These are phyloP conservation scores for Blennius ocellaris DNA, from an alignment of 2,113 vertebrate genomes.

Conservation along the genomic window DNA sequence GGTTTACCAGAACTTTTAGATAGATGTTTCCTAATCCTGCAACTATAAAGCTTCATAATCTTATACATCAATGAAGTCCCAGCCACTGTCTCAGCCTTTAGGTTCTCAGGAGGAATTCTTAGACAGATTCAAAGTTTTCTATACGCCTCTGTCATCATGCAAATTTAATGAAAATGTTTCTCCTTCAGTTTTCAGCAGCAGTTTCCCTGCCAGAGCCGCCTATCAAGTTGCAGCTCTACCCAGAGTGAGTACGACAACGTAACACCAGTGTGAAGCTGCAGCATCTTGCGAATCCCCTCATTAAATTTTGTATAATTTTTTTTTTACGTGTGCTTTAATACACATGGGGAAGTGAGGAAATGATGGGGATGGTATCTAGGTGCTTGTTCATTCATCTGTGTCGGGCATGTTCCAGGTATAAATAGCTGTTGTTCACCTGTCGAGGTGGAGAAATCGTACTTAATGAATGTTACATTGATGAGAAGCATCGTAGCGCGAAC, in stretches of 20 bases:
- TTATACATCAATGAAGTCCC: no score
- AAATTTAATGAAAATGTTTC: neutral
- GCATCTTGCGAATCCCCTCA: neutral
- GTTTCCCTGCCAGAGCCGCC: constrained; percentile 85
- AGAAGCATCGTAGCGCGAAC: no score
- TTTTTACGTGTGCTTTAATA: neutral
- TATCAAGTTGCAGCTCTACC: constrained; percentile 86
- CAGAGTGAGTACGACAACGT: constrained; percentile 74
- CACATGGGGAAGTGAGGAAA: neutral
- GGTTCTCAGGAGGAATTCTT: neutral
- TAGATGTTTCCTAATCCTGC: neutral
- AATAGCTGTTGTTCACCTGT: neutral
- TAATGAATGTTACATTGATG: no score
- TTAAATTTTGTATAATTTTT: no score
- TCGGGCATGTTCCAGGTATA: neutral
- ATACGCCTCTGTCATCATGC: neutral
- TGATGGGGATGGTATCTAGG: neutral
- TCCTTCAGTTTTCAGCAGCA: constrained; percentile 82
- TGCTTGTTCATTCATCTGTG: neutral
- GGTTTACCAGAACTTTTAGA: neutral
- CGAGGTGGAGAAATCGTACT: no score
- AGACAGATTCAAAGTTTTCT: neutral
- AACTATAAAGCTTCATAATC: neutral
- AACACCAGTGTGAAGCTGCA: neutral
- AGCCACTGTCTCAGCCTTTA: neutral